Percentiles rank a stretch among this genome's conserved stretches.
Evolutionary conservation across 2,888 invertebrate genomes (phyloP).

Genomic region (Iselma pallidipennis): DNA sequence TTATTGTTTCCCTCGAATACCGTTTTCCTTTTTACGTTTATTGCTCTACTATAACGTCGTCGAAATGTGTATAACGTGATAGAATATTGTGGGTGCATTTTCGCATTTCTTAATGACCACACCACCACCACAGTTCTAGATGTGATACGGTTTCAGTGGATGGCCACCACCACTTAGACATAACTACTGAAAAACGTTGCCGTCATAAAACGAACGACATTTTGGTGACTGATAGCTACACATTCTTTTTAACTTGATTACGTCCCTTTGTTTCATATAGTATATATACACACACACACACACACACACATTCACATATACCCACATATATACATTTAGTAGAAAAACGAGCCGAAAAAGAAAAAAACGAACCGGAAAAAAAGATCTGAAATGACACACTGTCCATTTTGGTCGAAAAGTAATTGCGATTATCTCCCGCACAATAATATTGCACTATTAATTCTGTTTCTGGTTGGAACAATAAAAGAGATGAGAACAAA

Average conservation of each 20-base stretch:
- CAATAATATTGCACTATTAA: not conserved
- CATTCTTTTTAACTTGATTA: constrained; percentile 3
- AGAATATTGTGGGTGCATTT: constrained; percentile 13
- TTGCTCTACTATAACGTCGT: constrained; percentile 21
- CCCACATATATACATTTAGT: too few species aligned
- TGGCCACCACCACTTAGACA: not conserved
- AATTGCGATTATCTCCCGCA: not conserved
- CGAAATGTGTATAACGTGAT: constrained; percentile 21
- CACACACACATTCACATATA: too few species aligned
- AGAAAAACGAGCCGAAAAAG: not conserved
- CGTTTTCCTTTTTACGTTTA: constrained; percentile 28
- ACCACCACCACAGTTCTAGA: not conserved
- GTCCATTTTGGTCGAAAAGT: not conserved
- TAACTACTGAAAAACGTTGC: not conserved
- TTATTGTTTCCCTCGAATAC: constrained; percentile 28
- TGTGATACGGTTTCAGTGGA: not conserved
- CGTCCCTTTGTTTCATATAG: not conserved
- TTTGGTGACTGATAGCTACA: not conserved
- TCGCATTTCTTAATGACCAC: not conserved
- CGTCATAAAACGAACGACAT: constrained; percentile 2
- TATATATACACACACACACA: not conserved
- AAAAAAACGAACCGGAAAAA: not conserved
- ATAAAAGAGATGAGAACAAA: too few species aligned
- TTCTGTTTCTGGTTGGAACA: too few species aligned
- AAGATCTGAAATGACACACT: not conserved